These are phyloP conservation scores for Cyprinodon brontotheroides DNA, from an alignment of 2,113 vertebrate species.

Conservation along the genomic window DNA sequence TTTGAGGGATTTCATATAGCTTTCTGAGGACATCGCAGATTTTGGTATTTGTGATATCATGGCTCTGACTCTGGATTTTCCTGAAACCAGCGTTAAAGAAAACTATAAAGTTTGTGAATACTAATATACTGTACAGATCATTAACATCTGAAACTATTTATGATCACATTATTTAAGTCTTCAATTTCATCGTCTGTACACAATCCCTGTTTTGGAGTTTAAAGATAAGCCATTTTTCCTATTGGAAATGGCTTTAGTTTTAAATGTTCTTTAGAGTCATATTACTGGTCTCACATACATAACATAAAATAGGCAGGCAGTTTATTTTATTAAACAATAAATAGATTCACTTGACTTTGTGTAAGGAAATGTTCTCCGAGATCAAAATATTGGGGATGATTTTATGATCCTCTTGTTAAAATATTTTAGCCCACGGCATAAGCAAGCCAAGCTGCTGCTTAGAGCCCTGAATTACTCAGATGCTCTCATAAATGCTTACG, in stretches of 20 bases:
- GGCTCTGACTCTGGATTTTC: slow-evolving; percentile 48
- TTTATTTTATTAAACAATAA: not conserved
- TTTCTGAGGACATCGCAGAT: slow-evolving; percentile 65
- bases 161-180: slow-evolving; percentile 34
- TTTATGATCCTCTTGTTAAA: slow-evolving; percentile 16
- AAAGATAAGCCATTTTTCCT: slow-evolving; percentile 41
- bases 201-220: slow-evolving; percentile 41
- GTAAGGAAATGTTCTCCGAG: not conserved
- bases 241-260: slow-evolving; percentile 12
- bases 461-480: too few species aligned
- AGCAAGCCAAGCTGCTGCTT: too few species aligned
- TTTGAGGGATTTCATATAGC: slow-evolving; percentile 62
- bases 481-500: too few species aligned
- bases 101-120: slow-evolving; percentile 54
- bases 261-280: slow-evolving; percentile 38
- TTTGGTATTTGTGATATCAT: slow-evolving; percentile 56
- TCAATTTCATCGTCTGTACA: slow-evolving; percentile 19
- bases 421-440: slow-evolving; percentile 2
- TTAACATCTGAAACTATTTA: slow-evolving; percentile 58
- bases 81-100: slow-evolving; percentile 56
- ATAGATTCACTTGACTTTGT: slow-evolving; percentile 1
- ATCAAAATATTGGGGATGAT: slow-evolving; percentile 16
- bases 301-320: slow-evolving; percentile 11
- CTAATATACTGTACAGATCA: slow-evolving; percentile 10
- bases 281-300: slow-evolving; percentile 18